Percentiles rank a stretch among this genome's conserved stretches.
phyloP scores from a whole-genome alignment of 2,888 invertebrate genomes.

The Drosophila paucipuncta region DNA sequence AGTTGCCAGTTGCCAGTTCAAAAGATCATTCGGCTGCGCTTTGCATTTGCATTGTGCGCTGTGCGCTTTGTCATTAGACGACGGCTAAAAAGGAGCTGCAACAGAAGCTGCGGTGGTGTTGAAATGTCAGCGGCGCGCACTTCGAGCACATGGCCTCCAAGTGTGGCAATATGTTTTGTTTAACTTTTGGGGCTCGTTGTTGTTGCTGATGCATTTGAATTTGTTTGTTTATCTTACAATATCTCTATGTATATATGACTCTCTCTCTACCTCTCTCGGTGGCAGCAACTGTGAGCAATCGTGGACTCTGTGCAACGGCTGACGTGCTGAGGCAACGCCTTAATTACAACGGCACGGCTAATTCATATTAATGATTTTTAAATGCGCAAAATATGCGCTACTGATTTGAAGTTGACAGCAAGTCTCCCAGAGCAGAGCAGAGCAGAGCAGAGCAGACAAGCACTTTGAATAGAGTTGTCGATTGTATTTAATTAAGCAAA shows the following conservation, averaged over 20 bases:
- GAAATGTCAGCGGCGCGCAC: conserved; percentile 74
- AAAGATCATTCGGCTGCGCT: conserved; percentile 59
- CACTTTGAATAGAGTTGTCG: conserved; percentile 69
- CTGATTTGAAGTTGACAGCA: conserved; percentile 62
- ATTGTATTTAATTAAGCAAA: conserved; percentile 72
- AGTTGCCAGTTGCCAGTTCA: conserved; percentile 60
- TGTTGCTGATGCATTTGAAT: conserved; percentile 45
- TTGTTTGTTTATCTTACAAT: conserved; percentile 64
- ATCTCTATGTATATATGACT: not conserved
- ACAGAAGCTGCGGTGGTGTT: conserved; percentile 55
- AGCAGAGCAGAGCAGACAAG: not conserved
- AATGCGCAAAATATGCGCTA: conserved; percentile 78
- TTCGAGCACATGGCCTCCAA: conserved; percentile 72
- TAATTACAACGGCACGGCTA: conserved; percentile 67
- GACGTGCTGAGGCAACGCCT: conserved; percentile 52
- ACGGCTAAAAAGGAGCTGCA: conserved; percentile 7
- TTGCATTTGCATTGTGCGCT: conserved; percentile 51
- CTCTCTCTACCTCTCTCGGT: not conserved
- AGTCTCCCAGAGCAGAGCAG: not conserved
- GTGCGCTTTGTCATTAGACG: conserved; percentile 63
- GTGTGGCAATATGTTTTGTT: conserved; percentile 80
- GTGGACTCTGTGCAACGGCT: conserved; percentile 25
- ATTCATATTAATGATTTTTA: conserved; percentile 82
- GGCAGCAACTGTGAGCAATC: conserved; percentile 24
- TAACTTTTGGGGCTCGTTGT: conserved; percentile 66